Conservation (phyloP, 2,797 vertebrate species). For the Margarornis squamiger region DNA sequence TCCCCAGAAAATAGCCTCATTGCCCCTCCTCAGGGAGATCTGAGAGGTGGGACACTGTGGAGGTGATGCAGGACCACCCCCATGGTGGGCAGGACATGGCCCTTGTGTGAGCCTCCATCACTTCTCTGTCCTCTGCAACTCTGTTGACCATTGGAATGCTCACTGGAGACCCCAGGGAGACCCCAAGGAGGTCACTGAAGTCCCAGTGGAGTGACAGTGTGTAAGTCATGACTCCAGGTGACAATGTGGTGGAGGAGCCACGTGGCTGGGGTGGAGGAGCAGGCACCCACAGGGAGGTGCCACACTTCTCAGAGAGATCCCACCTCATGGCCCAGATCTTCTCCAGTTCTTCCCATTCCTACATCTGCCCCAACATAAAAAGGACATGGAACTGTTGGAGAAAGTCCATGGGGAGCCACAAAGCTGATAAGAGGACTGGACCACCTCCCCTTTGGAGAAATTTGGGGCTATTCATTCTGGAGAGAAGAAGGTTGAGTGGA, state of each 20-base stretch:
- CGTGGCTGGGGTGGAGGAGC: neutral
- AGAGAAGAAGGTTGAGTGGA: neutral
- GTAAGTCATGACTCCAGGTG: neutral
- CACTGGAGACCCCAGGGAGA: neutral
- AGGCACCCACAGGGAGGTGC: neutral
- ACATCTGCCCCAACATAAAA: neutral
- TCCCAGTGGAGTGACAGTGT: neutral
- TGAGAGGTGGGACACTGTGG: neutral
- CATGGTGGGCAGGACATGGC: accelerated
- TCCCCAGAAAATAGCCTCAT: neutral
- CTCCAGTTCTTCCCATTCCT: neutral
- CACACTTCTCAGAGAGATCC: accelerated
- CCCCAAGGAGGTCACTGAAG: neutral
- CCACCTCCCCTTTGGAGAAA: neutral
- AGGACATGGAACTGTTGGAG: neutral
- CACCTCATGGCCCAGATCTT: neutral
- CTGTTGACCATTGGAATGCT: neutral
- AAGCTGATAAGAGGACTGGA: neutral
- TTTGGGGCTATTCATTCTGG: neutral
- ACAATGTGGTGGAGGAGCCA: neutral
- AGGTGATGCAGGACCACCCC: neutral
- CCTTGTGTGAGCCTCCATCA: neutral
- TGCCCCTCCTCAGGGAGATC: neutral
- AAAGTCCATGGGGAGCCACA: neutral
- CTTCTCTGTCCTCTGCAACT: neutral